A percentile compares a stretch with the other conserved stretches of the same genome.
Conservation (phyloP, 2,113 vertebrate genomes). For the Sigmodon hispidus region DNA sequence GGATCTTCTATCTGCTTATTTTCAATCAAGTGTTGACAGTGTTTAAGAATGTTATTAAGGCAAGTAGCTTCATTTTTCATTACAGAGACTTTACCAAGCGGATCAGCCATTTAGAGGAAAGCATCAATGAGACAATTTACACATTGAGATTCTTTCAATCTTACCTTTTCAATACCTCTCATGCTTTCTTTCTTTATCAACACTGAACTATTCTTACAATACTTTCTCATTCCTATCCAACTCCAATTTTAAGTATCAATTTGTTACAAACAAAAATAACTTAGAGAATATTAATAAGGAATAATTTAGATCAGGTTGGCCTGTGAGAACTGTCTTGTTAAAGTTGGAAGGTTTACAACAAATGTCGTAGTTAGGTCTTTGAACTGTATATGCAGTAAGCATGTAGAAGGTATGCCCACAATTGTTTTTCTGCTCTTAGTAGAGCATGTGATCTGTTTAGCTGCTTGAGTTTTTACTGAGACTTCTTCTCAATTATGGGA, state of each 20-base stretch:
- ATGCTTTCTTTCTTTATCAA: constrained; percentile 2
- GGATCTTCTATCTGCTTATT: background rate
- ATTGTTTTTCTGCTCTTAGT: background rate
- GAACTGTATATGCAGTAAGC: background rate
- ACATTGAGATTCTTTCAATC: background rate
- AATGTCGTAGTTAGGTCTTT: background rate
- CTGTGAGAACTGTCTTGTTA: too few relatives aligned
- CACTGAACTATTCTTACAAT: background rate
- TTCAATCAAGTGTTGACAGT: background rate
- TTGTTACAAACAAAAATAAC: too few relatives aligned
- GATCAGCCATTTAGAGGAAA: background rate
- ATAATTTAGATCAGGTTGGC: background rate
- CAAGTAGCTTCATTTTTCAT: background rate
- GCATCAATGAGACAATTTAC: background rate
- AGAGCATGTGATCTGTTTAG: background rate
- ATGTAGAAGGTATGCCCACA: background rate
- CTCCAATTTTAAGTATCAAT: background rate
- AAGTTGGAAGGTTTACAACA: too few relatives aligned
- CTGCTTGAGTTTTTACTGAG: too few relatives aligned
- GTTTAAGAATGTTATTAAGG: background rate
- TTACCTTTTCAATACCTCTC: background rate
- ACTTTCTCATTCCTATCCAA: background rate
- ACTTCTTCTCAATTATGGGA: background rate
- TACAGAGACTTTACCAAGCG: background rate
- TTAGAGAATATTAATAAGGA: background rate